phyloP scores from a whole-genome alignment of 2,113 vertebrate genomes.

The Tangachromis dhanisi region DNA sequence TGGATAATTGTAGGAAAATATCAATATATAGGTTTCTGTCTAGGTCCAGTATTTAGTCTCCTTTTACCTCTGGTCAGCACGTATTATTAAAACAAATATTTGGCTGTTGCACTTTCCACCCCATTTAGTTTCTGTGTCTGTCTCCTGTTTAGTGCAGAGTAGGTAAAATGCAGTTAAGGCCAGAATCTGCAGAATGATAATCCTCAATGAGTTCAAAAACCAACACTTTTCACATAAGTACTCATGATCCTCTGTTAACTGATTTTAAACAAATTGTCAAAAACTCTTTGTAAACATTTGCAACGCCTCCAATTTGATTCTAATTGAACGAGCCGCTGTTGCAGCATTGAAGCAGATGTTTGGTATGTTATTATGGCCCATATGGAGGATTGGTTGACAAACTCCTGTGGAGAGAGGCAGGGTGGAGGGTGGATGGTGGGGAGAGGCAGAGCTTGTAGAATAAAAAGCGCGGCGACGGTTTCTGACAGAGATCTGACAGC shows the following conservation, averaged over 20 bases:
- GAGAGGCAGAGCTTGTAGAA: conserved; percentile 27
- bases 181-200: neutral
- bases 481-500: conserved; percentile 57
- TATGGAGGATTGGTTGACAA: conserved; percentile 3
- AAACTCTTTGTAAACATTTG: neutral
- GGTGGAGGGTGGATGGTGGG: neutral
- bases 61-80: neutral
- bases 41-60: neutral
- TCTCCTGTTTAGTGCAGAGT: neutral
- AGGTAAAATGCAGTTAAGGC: neutral
- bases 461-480: conserved; percentile 10
- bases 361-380: neutral
- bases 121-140: neutral
- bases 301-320: neutral
- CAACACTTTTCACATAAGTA: neutral
- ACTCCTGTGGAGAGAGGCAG: neutral
- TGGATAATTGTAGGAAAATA: neutral
- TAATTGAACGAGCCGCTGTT: neutral
- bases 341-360: neutral
- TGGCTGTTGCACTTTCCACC: neutral
- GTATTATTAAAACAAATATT: neutral
- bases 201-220: neutral
- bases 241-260: neutral
- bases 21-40: neutral
- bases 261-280: neutral